Evolutionary conservation across 2,797 vertebrate species (phyloP).

Genomic region (Typhlichthys subterraneus): DNA sequence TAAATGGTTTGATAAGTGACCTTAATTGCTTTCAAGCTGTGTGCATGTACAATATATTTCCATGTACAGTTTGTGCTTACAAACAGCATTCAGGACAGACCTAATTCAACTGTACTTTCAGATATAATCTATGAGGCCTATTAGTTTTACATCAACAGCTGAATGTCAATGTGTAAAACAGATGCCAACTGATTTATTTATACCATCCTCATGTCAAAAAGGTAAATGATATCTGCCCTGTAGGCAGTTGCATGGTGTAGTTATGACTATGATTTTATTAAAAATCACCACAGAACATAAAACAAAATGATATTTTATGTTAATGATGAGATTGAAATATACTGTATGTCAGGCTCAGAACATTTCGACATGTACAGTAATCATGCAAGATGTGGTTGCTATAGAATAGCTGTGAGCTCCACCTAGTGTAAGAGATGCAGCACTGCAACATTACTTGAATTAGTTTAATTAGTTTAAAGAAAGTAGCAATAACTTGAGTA

Average conservation of each 20-base stretch:
- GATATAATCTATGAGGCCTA: background rate
- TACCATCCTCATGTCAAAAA: background rate
- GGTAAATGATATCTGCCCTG: background rate
- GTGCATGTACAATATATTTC: too few relatives aligned
- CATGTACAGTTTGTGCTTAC: too few relatives aligned
- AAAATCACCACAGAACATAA: background rate
- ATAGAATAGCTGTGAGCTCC: constrained; percentile 56
- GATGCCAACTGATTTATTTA: background rate
- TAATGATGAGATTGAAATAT: constrained; percentile 8
- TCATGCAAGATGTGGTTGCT: constrained; percentile 2
- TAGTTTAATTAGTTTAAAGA: constrained; percentile 59
- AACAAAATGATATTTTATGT: background rate
- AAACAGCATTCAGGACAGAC: too few relatives aligned
- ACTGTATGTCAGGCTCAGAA: constrained; percentile 9
- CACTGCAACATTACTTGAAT: constrained; percentile 73
- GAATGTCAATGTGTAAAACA: background rate
- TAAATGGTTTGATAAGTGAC: too few relatives aligned
- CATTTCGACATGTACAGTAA: constrained; percentile 20
- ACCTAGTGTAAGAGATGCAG: constrained; percentile 66
- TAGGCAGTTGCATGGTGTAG: constrained; percentile 6
- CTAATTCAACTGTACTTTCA: too few relatives aligned
- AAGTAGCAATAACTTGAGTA: constrained; percentile 63
- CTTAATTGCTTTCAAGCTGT: too few relatives aligned
- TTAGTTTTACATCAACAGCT: background rate
- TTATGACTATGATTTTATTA: background rate